phyloP scores from a whole-genome alignment of 2,113 vertebrate species.

The Hypomesus transpacificus region DNA sequence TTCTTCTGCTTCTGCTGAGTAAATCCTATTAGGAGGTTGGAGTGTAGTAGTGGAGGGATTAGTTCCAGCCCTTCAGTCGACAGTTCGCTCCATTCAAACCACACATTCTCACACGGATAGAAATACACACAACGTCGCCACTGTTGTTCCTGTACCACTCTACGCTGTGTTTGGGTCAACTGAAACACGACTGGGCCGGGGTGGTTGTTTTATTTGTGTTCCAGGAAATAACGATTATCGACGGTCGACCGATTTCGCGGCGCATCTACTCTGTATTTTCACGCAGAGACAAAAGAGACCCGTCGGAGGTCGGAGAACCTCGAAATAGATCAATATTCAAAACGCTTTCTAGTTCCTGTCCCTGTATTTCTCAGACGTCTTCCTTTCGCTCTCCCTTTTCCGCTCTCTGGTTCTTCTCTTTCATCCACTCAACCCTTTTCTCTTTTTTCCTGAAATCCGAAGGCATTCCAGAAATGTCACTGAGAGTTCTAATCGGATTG shows the following conservation, averaged over 20 bases:
- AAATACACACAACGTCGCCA: background rate
- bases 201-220: no score
- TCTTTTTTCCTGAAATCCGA: constrained; percentile 33
- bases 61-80: constrained; percentile 21
- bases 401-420: background rate
- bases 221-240: no score
- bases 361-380: no score
- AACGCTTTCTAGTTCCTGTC: no score
- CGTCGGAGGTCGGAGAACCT: no score
- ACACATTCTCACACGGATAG: constrained; percentile 1
- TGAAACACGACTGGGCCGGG: no score
- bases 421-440: background rate
- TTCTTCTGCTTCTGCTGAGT: background rate
- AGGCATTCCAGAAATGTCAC: constrained; percentile 58
- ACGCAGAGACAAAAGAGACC: no score
- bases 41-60: constrained; percentile 29
- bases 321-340: no score
- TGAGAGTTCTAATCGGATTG: constrained; percentile 29
- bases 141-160: background rate
- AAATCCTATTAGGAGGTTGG: constrained; percentile 49
- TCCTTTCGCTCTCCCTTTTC: no score
- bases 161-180: no score
- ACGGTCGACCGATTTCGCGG: no score
- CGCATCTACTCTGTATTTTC: no score
- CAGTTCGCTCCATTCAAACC: constrained; percentile 5